phyloP scores from a whole-genome alignment of 2,797 vertebrate species.

The Sciurus vulgaris region DNA sequence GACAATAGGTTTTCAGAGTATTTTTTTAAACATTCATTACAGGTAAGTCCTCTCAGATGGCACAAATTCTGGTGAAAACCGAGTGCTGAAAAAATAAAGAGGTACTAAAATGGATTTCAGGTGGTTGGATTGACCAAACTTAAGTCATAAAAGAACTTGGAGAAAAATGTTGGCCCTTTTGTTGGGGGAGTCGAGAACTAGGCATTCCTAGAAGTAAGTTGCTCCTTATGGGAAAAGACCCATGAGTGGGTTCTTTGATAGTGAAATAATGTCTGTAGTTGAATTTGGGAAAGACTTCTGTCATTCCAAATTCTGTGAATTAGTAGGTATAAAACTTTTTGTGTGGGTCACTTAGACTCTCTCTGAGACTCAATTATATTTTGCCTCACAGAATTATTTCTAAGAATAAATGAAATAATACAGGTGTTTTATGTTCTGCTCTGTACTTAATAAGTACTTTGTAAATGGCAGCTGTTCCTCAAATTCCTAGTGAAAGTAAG shows the following conservation, averaged over 20 bases:
- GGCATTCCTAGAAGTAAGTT: neutral
- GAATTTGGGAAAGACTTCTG: neutral
- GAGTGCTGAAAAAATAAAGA: neutral
- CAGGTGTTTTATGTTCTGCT: neutral
- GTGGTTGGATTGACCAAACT: neutral
- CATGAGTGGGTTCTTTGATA: neutral
- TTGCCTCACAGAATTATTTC: neutral
- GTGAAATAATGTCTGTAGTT: neutral
- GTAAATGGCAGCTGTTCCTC: conserved; percentile 29
- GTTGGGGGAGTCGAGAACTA: neutral
- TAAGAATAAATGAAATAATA: neutral
- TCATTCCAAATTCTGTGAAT: conserved; percentile 5
- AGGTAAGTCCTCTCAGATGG: neutral
- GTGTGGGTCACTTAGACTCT: neutral
- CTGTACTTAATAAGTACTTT: neutral
- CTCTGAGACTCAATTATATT: neutral
- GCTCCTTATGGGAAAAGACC: neutral
- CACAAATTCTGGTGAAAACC: conserved; percentile 6
- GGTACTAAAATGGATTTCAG: neutral
- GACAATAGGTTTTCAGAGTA: neutral
- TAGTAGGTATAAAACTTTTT: neutral
- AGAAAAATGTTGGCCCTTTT: neutral
- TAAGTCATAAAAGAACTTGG: neutral
- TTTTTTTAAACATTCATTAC: neutral
- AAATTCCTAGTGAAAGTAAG: conserved; percentile 38